Percentiles rank a stretch among this genome's conserved stretches.
Evolutionary conservation across 2,888 invertebrate species (phyloP).

Genomic region (Frankliniella intonsa): DNA sequence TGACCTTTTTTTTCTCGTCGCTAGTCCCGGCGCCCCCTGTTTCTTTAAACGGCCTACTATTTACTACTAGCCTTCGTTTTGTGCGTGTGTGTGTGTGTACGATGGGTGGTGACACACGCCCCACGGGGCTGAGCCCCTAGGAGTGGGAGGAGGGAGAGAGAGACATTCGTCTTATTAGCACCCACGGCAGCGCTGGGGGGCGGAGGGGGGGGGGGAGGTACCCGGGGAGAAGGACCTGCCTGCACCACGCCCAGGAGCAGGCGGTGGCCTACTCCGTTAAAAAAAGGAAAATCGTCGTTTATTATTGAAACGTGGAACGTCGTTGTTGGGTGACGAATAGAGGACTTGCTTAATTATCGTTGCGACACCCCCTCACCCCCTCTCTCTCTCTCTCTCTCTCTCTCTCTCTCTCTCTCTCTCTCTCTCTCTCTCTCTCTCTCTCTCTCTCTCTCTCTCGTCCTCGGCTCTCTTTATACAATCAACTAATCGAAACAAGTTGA

Average conservation of each 20-base stretch:
- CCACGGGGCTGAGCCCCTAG: neutral
- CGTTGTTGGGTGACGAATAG: neutral
- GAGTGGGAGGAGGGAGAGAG: neutral
- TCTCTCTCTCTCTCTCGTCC: too few relatives aligned
- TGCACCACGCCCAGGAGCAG: too few relatives aligned
- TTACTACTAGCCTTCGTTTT: too few relatives aligned
- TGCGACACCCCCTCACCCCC: neutral
- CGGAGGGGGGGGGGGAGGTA: neutral
- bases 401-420: too few relatives aligned
- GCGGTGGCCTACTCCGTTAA: neutral
- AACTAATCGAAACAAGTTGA: neutral
- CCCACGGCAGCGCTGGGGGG: neutral
- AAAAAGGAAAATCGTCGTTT: neutral
- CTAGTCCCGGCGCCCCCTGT: too few relatives aligned
- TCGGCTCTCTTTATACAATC: neutral
- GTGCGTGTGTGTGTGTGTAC: neutral
- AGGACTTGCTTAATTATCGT: neutral
- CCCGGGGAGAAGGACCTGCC: too few relatives aligned
- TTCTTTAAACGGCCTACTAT: too few relatives aligned
- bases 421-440: too few relatives aligned
- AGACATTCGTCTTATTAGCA: neutral
- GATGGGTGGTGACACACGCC: neutral
- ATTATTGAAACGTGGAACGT: neutral
- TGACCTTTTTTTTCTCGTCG: neutral
- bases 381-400: too few relatives aligned